Evolutionary conservation across 2,797 vertebrate genomes (phyloP).

Genomic region (Choloepus didactylus): DNA sequence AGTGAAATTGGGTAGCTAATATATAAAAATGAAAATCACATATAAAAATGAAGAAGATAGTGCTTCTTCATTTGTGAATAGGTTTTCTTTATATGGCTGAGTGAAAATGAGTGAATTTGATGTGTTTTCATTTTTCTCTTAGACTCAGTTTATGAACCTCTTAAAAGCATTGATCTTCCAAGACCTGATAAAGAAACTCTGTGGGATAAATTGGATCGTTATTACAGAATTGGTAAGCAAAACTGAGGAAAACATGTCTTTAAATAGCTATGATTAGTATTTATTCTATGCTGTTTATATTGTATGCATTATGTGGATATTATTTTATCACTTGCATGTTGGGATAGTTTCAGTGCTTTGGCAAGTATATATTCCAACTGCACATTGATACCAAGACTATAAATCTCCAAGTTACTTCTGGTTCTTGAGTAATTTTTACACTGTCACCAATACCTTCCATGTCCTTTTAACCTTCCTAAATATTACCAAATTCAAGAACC

Average conservation of each 20-base stretch:
- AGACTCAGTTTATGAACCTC: constrained; percentile 99
- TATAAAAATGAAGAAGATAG: background rate
- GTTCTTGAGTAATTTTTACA: constrained; percentile 1
- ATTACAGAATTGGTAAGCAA: constrained; percentile 95
- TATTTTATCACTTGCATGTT: background rate
- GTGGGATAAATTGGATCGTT: constrained; percentile 96
- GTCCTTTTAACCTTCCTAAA: background rate
- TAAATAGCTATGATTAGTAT: background rate
- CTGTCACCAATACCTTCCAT: background rate
- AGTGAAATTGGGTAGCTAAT: background rate
- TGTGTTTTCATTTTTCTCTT: constrained; percentile 76
- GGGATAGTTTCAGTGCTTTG: background rate
- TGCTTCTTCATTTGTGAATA: constrained; percentile 25
- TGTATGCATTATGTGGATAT: background rate
- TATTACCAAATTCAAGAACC: background rate
- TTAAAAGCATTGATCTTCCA: constrained; percentile 94
- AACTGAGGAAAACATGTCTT: background rate
- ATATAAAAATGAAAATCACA: background rate
- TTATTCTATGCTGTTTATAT: background rate
- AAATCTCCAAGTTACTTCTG: background rate
- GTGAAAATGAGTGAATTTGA: constrained; percentile 60
- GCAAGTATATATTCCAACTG: background rate
- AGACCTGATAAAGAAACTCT: constrained; percentile 91
- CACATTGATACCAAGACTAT: background rate
- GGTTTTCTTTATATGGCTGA: background rate